Percentiles rank a stretch among this genome's conserved stretches.
Evolutionary conservation across 2,113 vertebrate genomes (phyloP).

Genomic region (Anhinga anhinga): DNA sequence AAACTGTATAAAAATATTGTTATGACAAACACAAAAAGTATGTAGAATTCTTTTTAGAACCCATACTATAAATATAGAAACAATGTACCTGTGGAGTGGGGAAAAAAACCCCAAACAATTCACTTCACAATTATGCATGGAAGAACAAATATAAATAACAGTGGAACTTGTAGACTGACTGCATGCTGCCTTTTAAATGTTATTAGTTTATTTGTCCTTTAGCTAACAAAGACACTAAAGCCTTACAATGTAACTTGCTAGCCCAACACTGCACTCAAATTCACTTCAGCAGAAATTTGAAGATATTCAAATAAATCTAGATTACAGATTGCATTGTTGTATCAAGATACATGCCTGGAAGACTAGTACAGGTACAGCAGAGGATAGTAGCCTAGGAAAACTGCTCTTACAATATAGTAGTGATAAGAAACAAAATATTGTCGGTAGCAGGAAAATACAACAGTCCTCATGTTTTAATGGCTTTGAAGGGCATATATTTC

Average conservation of each 20-base stretch:
- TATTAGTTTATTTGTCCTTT: background rate
- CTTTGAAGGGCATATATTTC: background rate
- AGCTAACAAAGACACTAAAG: background rate
- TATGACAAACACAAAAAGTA: background rate
- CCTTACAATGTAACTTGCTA: background rate
- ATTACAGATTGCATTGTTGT: background rate
- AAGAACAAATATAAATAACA: background rate
- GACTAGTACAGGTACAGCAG: background rate
- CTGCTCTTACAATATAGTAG: background rate
- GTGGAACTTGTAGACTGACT: background rate
- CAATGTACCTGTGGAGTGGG: background rate
- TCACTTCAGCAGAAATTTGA: background rate
- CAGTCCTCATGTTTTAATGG: background rate
- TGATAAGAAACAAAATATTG: background rate
- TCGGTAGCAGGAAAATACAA: background rate
- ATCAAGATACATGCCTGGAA: background rate
- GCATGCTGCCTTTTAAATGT: background rate
- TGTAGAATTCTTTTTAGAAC: background rate
- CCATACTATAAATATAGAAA: background rate
- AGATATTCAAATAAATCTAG: background rate
- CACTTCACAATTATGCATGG: background rate
- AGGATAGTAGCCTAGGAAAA: background rate
- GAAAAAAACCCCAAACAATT: background rate
- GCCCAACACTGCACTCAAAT: background rate
- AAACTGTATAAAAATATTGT: background rate